phyloP scores from a whole-genome alignment of 2,888 invertebrate genomes.

The Andricus quercusramuli region DNA sequence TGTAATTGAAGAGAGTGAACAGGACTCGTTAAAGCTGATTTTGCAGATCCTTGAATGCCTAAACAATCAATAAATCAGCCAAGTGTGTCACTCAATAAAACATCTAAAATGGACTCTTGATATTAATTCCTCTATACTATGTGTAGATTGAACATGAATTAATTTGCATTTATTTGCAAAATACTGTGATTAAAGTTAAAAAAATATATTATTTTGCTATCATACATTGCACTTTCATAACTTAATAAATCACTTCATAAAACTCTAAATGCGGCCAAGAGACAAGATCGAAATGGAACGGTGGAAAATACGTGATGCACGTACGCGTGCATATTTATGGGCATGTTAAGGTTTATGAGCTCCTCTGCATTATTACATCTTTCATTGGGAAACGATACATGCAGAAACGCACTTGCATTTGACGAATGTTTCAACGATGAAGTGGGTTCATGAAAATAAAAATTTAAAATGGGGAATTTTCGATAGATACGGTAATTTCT shows the following conservation, averaged over 20 bases:
- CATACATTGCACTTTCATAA: neutral
- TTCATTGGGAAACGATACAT: neutral
- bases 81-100: neutral
- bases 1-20: neutral
- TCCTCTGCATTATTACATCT: constrained; percentile 9
- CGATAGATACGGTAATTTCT: neutral
- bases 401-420: neutral
- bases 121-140: neutral
- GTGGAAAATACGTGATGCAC: neutral
- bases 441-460: neutral
- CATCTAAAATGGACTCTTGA: neutral
- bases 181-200: neutral
- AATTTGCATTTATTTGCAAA: neutral
- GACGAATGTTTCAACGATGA: neutral
- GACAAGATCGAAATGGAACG: neutral
- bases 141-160: neutral
- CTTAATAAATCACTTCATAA: constrained; percentile 5
- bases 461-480: neutral
- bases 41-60: neutral
- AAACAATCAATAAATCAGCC: neutral
- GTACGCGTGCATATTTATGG: constrained; percentile 3
- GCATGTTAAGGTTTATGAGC: constrained; percentile 7
- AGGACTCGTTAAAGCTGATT: neutral
- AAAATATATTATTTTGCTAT: neutral
- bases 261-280: neutral